Conservation (phyloP, 2,113 vertebrate genomes). For the Vanacampus margaritifer region DNA sequence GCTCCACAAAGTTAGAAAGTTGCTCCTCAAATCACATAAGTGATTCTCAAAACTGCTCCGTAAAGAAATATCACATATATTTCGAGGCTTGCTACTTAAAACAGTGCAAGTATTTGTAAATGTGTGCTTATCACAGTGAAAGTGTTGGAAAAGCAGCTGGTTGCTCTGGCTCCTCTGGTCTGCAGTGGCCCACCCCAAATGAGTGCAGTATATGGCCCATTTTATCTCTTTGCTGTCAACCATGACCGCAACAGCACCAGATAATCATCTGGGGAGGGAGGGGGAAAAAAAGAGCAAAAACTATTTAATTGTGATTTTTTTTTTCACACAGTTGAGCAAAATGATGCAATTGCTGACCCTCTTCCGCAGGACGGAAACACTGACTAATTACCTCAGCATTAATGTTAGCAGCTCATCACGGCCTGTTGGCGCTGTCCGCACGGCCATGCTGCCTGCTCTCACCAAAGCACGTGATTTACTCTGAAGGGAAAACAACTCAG, state of each 20-base stretch:
- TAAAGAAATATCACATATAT: too few species aligned
- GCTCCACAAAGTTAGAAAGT: too few species aligned
- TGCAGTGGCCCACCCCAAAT: slow-evolving; percentile 47
- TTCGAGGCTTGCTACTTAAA: background rate
- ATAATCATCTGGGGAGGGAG: slow-evolving; percentile 50
- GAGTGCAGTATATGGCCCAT: slow-evolving; percentile 66
- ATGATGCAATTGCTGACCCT: slow-evolving; percentile 81
- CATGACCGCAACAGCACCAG: slow-evolving; percentile 64
- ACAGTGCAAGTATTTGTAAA: too few species aligned
- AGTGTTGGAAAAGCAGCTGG: slow-evolving; percentile 7
- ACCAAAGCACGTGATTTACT: slow-evolving; percentile 31
- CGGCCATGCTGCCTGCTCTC: slow-evolving; percentile 22
- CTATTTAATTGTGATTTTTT: slow-evolving; percentile 60
- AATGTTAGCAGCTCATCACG: slow-evolving; percentile 72
- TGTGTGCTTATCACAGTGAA: slow-evolving; percentile 12
- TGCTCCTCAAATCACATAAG: too few species aligned
- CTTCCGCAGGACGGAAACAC: slow-evolving; percentile 77
- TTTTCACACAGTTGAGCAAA: slow-evolving; percentile 67
- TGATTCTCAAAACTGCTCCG: too few species aligned
- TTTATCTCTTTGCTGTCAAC: slow-evolving; percentile 72
- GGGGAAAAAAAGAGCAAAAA: slow-evolving; percentile 41
- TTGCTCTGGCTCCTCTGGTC: slow-evolving; percentile 11
- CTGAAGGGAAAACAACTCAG: slow-evolving; percentile 33
- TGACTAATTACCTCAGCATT: slow-evolving; percentile 69
- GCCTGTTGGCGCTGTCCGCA: slow-evolving; percentile 70